Base-by-base conservation (phyloP, 2,797 vertebrate genomes). In the Chaenodraco wilsoni region DNA sequence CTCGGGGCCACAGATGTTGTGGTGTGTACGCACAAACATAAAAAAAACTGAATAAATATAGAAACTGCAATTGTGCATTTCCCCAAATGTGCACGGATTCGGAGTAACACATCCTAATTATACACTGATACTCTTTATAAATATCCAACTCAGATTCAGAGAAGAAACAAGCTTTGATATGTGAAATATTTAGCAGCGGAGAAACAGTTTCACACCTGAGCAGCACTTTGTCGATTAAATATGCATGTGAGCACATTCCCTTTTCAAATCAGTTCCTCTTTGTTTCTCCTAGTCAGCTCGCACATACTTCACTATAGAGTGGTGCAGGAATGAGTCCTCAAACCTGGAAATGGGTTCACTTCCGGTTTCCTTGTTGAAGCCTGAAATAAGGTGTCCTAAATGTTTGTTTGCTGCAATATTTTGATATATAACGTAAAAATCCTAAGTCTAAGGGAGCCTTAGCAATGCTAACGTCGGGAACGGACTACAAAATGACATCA, bases 141-240 rank as follows among this genome's bases (percentile, higher is more conserved):
- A 79, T 33, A 70, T 45, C 49, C 52, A 46, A n/a, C 8, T 11
- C 1, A 66, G 23, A 50, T 10, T 11, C 1, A 66, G 23, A 50
- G 11, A 9, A 56, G 50, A 44, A 54, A 65, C 11, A 44, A 59
- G 43, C 56, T 66, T 37, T 43, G 41, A 59, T 10, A 27, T 3
- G 69, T 74, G 56, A 84, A 71, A 69, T 79, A 72, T 78, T 78
- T 16, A 74, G 17, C 66, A 45, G 67, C 4, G 0, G 37, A 51
- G 55, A 0, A 7, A 60, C 68, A 9, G 9, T 58, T 56, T 82
- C 61, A 46, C 65, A 79, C 70, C 68, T 65, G 68, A 76, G 71
- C 60, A 46, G 72, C 72, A 60, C 79, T 69, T 1, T 49, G 65
- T 13, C 46, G 56, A 71, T 81, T 44, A 69, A 87, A 78, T 56